Conservation (phyloP, 2,797 vertebrate species). For the Acipenser transmontanus region DNA sequence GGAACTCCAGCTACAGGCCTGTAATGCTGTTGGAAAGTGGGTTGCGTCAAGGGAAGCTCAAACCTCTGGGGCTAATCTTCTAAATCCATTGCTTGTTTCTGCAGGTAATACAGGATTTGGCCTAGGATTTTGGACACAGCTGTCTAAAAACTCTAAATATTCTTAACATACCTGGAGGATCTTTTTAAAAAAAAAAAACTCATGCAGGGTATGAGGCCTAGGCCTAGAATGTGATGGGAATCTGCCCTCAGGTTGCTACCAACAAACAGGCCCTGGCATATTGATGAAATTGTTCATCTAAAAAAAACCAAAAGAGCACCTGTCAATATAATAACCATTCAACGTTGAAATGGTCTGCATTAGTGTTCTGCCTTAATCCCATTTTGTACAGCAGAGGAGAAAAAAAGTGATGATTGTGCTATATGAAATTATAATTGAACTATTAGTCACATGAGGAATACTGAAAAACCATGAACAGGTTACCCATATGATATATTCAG, state of each 20-base stretch:
- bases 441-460: slow-evolving; percentile 3
- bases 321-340: slow-evolving; percentile 54
- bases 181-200: slow-evolving; percentile 28
- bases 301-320: slow-evolving; percentile 24
- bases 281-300: slow-evolving; percentile 38
- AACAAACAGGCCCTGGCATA: slow-evolving; percentile 41
- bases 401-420: slow-evolving; percentile 20
- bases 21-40: slow-evolving; percentile 17
- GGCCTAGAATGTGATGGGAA: slow-evolving; percentile 38
- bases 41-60: slow-evolving; percentile 17
- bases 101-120: slow-evolving; percentile 27
- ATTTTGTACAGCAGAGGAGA: slow-evolving; percentile 14
- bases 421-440: slow-evolving; percentile 1
- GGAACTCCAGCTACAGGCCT: slow-evolving; percentile 18
- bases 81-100: slow-evolving; percentile 27
- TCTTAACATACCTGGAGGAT: slow-evolving; percentile 38
- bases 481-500: not conserved
- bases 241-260: slow-evolving; percentile 50
- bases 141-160: not conserved
- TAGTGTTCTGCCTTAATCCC: slow-evolving; percentile 47
- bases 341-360: slow-evolving; percentile 31
- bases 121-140: slow-evolving; percentile 21
- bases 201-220: slow-evolving; percentile 29
- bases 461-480: not conserved
- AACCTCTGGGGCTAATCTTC: slow-evolving; percentile 24